Base-by-base conservation (phyloP, 2,888 invertebrate genomes). In the Parasteatoda lunata region DNA sequence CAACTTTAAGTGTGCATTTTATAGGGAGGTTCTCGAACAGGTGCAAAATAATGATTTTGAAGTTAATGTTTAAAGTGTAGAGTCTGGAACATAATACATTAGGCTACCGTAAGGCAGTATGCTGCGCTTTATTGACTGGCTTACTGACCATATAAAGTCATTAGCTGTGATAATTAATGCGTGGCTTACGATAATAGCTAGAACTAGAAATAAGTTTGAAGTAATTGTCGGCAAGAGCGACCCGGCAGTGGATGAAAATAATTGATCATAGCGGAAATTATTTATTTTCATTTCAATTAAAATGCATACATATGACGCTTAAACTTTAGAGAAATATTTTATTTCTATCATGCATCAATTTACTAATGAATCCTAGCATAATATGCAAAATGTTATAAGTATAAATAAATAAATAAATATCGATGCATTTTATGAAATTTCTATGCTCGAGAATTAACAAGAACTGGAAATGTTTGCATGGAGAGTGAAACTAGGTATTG, bases 101-200 rank as follows among this genome's bases (percentile, higher is more conserved):
- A 69, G 79, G 68, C 64, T 49, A 70, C 70, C 15, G 59, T 30
- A 75, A 64, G 72, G 79, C 52, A 80, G 80, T 77, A 66, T 45
- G 59, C 71, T 77, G 76, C 69, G 72, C 80, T 80, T 86, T 80
- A 86, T 86, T 86, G 85, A 86, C 85, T 86, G 66, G 72, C 85
- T 86, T 86, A 86, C 80, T 86, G 85, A 86, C 85, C 85, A 86
- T 80, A 86, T 86, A 80, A 86, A 86, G 80, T 86, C 85, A 86
- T 86, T 86, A 86, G 76, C 85, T 81, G 85, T 80, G 85, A 86
- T 86, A 86, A 86, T 86, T 86, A 86, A 86, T 80, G 80, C 76
- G 47, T 7, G 52, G 65, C 48, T 48, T 47, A 54, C 30, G 75
- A 47, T 84, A 80, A 80, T 77, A 81, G 71, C 80, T 81, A 75